A percentile compares a stretch with the other conserved stretches of the same genome.
These are phyloP conservation scores for Fabriciana adippe DNA, from an alignment of 2,888 invertebrate genomes.

Conservation along the genomic window DNA sequence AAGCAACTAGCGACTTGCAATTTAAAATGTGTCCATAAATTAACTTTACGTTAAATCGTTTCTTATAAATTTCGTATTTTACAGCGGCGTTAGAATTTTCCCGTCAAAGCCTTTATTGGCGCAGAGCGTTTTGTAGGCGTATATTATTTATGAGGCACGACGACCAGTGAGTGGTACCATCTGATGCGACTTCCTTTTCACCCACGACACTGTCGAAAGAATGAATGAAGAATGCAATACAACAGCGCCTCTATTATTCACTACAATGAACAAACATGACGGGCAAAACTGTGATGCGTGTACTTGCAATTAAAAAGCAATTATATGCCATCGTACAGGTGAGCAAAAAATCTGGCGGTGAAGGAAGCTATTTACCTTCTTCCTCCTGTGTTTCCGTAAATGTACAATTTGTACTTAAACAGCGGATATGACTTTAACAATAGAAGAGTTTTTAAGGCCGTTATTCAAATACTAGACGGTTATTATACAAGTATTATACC, in stretches of 20 bases:
- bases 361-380: slow-evolving; percentile 40
- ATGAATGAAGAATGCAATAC: slow-evolving; percentile 19
- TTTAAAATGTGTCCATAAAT: slow-evolving; percentile 17
- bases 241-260: slow-evolving; percentile 25
- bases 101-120: slow-evolving; percentile 32
- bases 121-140: slow-evolving; percentile 31
- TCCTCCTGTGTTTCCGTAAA: slow-evolving; percentile 40
- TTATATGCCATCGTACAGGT: slow-evolving; percentile 32
- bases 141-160: slow-evolving; percentile 35
- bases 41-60: slow-evolving; percentile 18
- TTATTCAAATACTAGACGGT: neutral
- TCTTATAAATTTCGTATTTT: slow-evolving; percentile 30
- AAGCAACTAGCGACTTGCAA: slow-evolving; percentile 14
- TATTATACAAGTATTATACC: neutral
- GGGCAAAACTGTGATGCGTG: slow-evolving; percentile 42
- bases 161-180: slow-evolving; percentile 39
- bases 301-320: slow-evolving; percentile 45
- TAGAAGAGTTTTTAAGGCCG: slow-evolving; percentile 26
- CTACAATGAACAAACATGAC: slow-evolving; percentile 27
- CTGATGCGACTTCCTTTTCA: slow-evolving; percentile 72
- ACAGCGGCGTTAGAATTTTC: slow-evolving; percentile 29
- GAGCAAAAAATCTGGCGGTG: slow-evolving; percentile 34
- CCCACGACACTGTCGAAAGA: slow-evolving; percentile 57
- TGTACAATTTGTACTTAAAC: slow-evolving; percentile 30
- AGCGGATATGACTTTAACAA: slow-evolving; percentile 37